Evolutionary conservation across 2,888 invertebrate species (phyloP).

Genomic region (Odontomyia ornata): DNA sequence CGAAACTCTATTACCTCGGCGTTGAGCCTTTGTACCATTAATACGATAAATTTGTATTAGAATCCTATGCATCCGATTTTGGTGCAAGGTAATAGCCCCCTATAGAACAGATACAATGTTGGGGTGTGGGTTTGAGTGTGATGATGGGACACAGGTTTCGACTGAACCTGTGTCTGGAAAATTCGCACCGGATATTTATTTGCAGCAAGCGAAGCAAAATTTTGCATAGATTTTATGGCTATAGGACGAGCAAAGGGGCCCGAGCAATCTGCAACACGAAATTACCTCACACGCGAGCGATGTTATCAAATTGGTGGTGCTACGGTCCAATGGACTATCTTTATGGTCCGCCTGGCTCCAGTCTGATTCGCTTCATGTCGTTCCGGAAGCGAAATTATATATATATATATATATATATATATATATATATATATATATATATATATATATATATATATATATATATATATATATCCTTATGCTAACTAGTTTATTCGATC

Average conservation of each 20-base stretch:
- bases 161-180: constrained; percentile 17
- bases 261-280: constrained; percentile 33
- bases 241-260: background rate
- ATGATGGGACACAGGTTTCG: background rate
- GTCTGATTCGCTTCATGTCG: constrained; percentile 24
- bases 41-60: constrained; percentile 50
- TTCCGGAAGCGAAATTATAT: constrained; percentile 43
- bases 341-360: constrained; percentile 37
- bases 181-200: constrained; percentile 38
- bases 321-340: constrained; percentile 38
- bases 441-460: too few relatives aligned
- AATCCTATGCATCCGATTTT: constrained; percentile 46
- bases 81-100: constrained; percentile 44
- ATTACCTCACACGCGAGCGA: constrained; percentile 34
- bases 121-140: background rate
- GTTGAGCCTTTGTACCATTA: constrained; percentile 47
- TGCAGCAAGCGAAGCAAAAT: constrained; percentile 26
- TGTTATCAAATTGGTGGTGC: constrained; percentile 39
- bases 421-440: too few relatives aligned
- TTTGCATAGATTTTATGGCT: background rate
- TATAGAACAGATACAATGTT: constrained; percentile 1
- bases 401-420: too few relatives aligned
- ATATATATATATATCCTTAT: constrained; percentile 30
- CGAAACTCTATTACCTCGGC: constrained; percentile 46
- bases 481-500: constrained; percentile 44